phyloP scores from a whole-genome alignment of 1,140 invertebrate species.

The Ladona fulva region DNA sequence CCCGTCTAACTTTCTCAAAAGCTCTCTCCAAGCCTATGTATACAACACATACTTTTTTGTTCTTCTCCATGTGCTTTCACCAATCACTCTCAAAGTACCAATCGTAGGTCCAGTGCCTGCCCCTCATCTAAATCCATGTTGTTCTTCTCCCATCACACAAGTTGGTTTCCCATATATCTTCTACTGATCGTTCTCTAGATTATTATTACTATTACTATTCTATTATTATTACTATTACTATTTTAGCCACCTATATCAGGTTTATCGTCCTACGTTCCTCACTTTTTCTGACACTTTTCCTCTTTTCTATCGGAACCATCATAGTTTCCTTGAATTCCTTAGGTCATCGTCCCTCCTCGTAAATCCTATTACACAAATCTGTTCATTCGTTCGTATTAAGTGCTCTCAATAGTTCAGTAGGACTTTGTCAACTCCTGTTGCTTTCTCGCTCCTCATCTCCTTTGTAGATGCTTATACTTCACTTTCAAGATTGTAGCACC shows the following conservation, averaged over 20 bases:
- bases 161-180: background rate
- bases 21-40: background rate
- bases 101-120: background rate
- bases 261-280: background rate
- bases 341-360: background rate
- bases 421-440: background rate
- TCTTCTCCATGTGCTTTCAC: background rate
- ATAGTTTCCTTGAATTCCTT: background rate
- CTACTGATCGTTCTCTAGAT: background rate
- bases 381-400: background rate
- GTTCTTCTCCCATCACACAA: background rate
- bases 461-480: background rate
- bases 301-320: background rate
- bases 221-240: no score
- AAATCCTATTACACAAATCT: background rate
- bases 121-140: background rate
- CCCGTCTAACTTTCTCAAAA: background rate
- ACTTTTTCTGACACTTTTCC: background rate
- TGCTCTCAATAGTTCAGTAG: background rate
- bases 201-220: no score
- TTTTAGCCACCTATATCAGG: background rate
- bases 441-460: background rate
- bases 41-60: background rate
- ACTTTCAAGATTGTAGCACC: background rate
- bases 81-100: background rate